Conservation (phyloP, 2,888 invertebrate genomes). For the Lamellibrachia satsuma region DNA sequence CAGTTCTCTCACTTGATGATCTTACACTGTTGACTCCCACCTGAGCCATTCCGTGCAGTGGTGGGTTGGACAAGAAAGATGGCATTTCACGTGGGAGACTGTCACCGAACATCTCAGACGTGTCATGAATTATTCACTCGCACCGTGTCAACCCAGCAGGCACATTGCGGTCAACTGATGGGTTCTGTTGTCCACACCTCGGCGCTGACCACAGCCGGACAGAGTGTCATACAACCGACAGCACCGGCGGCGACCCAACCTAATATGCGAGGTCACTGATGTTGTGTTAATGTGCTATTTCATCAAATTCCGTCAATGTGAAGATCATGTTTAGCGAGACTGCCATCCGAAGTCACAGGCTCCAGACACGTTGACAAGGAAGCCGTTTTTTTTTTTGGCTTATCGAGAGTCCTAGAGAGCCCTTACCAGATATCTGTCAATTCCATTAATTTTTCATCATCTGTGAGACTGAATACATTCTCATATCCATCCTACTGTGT, state of each 20-base stretch:
- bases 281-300: no score
- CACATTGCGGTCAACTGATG: neutral
- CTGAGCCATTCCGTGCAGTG: neutral
- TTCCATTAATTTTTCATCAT: no score
- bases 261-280: neutral
- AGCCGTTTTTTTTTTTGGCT: no score
- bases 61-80: slow-evolving; percentile 2
- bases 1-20: neutral
- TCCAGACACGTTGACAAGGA: no score
- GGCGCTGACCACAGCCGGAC: neutral
- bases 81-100: slow-evolving; percentile 3
- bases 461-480: no score
- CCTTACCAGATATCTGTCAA: no score
- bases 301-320: neutral
- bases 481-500: no score
- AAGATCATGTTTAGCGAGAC: neutral
- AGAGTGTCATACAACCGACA: no score
- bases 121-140: neutral
- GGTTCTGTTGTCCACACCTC: neutral
- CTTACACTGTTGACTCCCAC: neutral
- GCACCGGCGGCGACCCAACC: neutral
- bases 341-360: no score
- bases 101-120: neutral
- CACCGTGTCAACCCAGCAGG: neutral
- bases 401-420: no score